Evolutionary conservation across 2,888 invertebrate species (phyloP), one percentile per base, ranked within the genome.

Genomic region (Sicus ferrugineus): DNA sequence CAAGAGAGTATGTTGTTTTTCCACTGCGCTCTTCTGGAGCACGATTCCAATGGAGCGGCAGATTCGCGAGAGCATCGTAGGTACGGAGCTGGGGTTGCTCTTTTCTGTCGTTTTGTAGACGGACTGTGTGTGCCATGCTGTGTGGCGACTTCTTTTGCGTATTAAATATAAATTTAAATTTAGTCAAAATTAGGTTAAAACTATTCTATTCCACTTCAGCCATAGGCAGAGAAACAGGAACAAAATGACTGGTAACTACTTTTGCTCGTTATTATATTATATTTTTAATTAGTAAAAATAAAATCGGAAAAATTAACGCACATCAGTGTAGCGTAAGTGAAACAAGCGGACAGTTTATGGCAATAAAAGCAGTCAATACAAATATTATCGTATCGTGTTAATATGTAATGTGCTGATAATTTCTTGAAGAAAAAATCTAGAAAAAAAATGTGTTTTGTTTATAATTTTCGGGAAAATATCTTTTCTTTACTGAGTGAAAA

Each of bases 161-260:
- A 75, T 79, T 75, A 77, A 75, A 72, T 74, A 78, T 75, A 77
- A 75, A 72, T 75, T 73, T 63, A 69, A 76, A 75, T 70, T 75
- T 75, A 75, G 75, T 75, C 64, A 74, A 76, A 78, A 77, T 77
- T 78, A 75, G 76, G 76, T 77, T 75, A 75, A 76, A 75, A 74
- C 74, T 75, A 77, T 72, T 71, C 50, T 69, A 72, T 70, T 70
- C 23, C 31, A 31, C 26, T 62, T 26, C 48, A 23, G 42, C 61
- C 42, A 42, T 31, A 23, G 61, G 64, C 56, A 42, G 42, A 68
- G 52, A 59, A 63, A 70, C 59, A 69, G 68, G 61, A 72, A 71
- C 70, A 72, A 76, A 74, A 79, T 79, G 80, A 78, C 79, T 75
- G 79, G 79, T 79, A 79, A 79, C 79, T 80, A 78, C 71, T 59